Evolutionary conservation across 2,797 vertebrate species (phyloP), one percentile per base, ranked within the genome.

Genomic region (Anomalospiza imberbis): DNA sequence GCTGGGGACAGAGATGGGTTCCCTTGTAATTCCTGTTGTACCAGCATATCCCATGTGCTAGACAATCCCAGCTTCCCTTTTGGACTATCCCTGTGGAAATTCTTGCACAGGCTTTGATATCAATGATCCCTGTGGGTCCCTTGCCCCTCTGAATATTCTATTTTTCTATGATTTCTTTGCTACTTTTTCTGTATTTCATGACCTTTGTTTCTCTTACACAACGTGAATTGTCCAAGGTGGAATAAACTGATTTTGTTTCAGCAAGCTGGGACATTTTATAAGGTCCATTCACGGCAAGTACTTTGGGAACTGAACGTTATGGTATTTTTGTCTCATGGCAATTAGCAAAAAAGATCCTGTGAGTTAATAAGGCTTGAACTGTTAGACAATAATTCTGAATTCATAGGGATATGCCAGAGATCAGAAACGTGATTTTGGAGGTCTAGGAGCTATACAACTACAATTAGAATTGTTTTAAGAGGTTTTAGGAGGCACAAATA

Each of bases 401-500:
- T 74, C 14, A 2, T 9, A 47, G 42, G 45, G 19, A 25, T 60
- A 17, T 22, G 32, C 57, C 85, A 25, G 48, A 83, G 85, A 76
- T 79, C 45, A 61, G 61, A 70, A 87, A 28, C 63, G 58, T 13
- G 45, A 76, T 71, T 91, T 58, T 76, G 45, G 53, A 76, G 31
- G 44, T 79, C 5, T 4, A 34, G 51, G 40, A 68, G 18, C 54
- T 77, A 32, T 28, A 21, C 38, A 78, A 12, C 63, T 78, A 32
- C 57, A 66, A 26, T 4, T 77, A 50, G 65, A n/a, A 38, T 73
- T 80, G 25, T 79, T 92, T 78, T 55, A 48, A 48, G 65, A 55
- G 26, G 34, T 62, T 86, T 89, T 60, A 73, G 85, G 61, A 89
- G 53, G 34, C 40, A 85, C 77, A 85, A 88, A 42, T 85, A 53